Conservation (phyloP, 2,888 invertebrate species). For the Sturmia bella region DNA sequence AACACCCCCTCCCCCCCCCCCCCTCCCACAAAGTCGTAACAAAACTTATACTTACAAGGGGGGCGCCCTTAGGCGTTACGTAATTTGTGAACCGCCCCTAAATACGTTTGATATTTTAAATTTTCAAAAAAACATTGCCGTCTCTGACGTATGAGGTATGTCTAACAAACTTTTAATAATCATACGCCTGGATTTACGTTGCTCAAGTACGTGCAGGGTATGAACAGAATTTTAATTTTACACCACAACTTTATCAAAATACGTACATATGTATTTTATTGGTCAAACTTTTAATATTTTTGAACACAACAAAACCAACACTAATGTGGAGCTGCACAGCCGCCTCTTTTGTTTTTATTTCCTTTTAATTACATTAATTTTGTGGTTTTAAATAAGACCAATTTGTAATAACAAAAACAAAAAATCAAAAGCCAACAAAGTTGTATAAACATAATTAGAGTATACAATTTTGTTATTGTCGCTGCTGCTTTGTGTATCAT, state of each 20-base stretch:
- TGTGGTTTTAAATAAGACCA: conserved; percentile 34
- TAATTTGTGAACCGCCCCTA: no score
- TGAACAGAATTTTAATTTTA: not conserved
- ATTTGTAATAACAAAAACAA: conserved; percentile 3
- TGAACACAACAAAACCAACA: no score
- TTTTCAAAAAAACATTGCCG: no score
- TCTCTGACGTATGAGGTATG: conserved; percentile 12
- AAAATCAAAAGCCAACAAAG: conserved; percentile 15
- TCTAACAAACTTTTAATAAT: not conserved
- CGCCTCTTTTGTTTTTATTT: conserved; percentile 1
- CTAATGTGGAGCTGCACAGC: not conserved
- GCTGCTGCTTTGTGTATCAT: conserved; percentile 14
- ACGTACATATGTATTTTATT: no score
- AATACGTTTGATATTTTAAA: no score
- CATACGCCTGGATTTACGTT: not conserved
- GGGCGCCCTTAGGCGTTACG: no score
- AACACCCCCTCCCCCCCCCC: no score
- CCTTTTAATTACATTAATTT: conserved; percentile 33
- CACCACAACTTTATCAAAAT: not conserved
- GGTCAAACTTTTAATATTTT: no score
- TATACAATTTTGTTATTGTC: conserved; percentile 21
- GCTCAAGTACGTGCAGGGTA: no score
- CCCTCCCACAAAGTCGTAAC: no score
- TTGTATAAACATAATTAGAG: conserved; percentile 43
- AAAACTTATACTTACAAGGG: no score